Conservation (phyloP, 2,888 invertebrate genomes). For the Morpho deidamia region DNA sequence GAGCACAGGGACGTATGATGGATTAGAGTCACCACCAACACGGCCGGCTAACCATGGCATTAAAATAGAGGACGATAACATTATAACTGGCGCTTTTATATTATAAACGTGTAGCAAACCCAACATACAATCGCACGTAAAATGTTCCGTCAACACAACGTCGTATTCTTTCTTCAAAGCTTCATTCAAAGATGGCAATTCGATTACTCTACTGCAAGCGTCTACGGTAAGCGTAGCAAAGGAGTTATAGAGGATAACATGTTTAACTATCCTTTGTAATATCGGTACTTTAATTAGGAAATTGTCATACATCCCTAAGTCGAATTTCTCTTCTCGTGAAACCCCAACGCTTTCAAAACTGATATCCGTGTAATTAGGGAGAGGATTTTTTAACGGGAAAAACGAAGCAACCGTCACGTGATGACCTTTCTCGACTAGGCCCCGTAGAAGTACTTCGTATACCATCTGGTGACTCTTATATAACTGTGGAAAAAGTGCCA, state of each 20-base stretch:
- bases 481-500: constrained; percentile 72
- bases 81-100: constrained; percentile 74
- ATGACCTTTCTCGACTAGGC: constrained; percentile 77
- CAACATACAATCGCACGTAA: constrained; percentile 81
- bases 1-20: constrained; percentile 73
- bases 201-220: constrained; percentile 57
- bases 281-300: constrained; percentile 38
- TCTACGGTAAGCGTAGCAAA: constrained; percentile 48
- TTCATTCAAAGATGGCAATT: constrained; percentile 50
- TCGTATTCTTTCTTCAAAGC: constrained; percentile 75
- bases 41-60: constrained; percentile 77
- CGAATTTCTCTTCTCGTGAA: constrained; percentile 18
- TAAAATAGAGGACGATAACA: constrained; percentile 72
- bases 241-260: constrained; percentile 41
- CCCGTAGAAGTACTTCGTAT: constrained; percentile 74
- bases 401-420: constrained; percentile 79
- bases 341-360: constrained; percentile 57
- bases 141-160: constrained; percentile 80
- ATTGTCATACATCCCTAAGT: constrained; percentile 44
- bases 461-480: constrained; percentile 82
- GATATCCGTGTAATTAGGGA: constrained; percentile 63
- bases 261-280: constrained; percentile 38
- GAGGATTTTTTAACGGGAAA: constrained; percentile 71
- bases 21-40: constrained; percentile 67
- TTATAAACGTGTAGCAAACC: constrained; percentile 77